Percentiles rank a stretch among this genome's conserved stretches.
Evolutionary conservation across 2,113 vertebrate species (phyloP).

Genomic region (Silurus asotus): DNA sequence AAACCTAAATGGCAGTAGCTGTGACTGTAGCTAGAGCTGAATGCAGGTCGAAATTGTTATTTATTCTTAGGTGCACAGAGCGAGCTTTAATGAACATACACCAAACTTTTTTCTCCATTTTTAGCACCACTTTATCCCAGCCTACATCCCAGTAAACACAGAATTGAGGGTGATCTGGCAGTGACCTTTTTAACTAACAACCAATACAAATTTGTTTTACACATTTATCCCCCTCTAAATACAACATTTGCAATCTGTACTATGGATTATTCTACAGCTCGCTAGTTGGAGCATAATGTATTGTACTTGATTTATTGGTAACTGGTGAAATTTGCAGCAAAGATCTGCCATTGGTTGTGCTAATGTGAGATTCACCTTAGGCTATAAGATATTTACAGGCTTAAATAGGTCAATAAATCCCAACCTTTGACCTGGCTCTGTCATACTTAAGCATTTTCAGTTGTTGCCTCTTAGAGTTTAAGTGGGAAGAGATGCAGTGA

Average conservation of each 20-base stretch:
- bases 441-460: slow-evolving; percentile 27
- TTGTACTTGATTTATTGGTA: slow-evolving; percentile 63
- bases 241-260: slow-evolving; percentile 53
- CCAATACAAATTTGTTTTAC: slow-evolving; percentile 51
- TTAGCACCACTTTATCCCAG: background rate
- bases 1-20: background rate
- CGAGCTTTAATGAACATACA: slow-evolving; percentile 24
- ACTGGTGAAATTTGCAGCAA: slow-evolving; percentile 50
- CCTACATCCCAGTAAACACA: background rate
- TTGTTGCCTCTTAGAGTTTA: slow-evolving; percentile 10
- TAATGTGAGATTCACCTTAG: slow-evolving; percentile 45
- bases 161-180: slow-evolving; percentile 41
- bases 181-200: slow-evolving; percentile 56
- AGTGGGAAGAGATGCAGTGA: background rate
- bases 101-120: slow-evolving; percentile 6
- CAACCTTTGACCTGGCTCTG: slow-evolving; percentile 60
- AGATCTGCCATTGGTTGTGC: slow-evolving; percentile 60
- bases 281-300: slow-evolving; percentile 57
- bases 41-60: background rate
- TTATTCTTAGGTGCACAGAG: background rate
- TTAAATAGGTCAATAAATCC: slow-evolving; percentile 66
- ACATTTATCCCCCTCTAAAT: slow-evolving; percentile 30
- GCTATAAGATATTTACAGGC: slow-evolving; percentile 63
- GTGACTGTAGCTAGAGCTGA: background rate
- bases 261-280: slow-evolving; percentile 56